Percentiles rank a stretch among this genome's conserved stretches.
phyloP scores from a whole-genome alignment of 2,888 invertebrate species.

The Trileptium ribeirensis region DNA sequence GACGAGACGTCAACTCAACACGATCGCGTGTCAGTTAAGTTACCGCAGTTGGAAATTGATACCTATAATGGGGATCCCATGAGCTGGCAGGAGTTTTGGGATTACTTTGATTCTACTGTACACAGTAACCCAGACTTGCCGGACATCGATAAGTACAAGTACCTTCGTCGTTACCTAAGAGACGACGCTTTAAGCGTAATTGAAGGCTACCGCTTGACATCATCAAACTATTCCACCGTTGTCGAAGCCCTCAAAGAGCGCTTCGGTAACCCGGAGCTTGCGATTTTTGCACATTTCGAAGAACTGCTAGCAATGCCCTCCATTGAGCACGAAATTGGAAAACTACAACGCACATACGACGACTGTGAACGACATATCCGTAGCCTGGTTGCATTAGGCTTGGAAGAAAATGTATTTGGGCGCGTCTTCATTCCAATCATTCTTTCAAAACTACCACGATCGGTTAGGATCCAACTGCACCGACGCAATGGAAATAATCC shows the following conservation, averaged over 20 bases:
- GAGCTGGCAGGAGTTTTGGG: conserved; percentile 5
- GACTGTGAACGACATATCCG: too few species aligned
- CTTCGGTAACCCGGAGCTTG: too few species aligned
- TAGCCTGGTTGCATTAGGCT: neutral
- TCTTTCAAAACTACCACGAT: neutral
- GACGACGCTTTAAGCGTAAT: neutral
- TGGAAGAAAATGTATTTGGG: neutral
- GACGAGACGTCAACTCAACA: too few species aligned
- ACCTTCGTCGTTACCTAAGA: neutral
- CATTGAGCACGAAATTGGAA: too few species aligned
- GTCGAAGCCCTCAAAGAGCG: neutral
- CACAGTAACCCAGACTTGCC: neutral
- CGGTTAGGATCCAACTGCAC: neutral
- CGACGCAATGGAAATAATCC: neutral
- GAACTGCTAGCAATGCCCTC: too few species aligned
- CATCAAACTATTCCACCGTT: neutral
- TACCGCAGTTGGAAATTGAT: neutral
- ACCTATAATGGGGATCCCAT: neutral
- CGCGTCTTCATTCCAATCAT: neutral
- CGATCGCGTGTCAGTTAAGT: too few species aligned
- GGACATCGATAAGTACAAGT: neutral
- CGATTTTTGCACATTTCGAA: too few species aligned
- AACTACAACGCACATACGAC: too few species aligned
- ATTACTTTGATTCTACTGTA: neutral
- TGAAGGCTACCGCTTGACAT: too few species aligned